phyloP scores from a whole-genome alignment of 1,140 invertebrate species.

The Procambarus clarkii region DNA sequence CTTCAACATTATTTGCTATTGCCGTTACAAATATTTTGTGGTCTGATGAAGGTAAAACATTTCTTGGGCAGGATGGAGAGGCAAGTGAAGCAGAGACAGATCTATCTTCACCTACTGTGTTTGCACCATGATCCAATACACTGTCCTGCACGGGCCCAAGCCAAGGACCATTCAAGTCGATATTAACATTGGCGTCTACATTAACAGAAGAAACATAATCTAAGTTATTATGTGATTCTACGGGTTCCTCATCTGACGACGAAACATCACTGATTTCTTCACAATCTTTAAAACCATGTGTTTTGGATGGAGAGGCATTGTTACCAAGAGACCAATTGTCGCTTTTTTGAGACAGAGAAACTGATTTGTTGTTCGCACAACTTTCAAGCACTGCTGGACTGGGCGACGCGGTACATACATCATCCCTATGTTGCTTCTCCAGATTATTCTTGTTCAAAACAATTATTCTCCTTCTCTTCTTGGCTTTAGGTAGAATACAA shows the following conservation, averaged over 20 bases:
- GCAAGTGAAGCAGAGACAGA: neutral
- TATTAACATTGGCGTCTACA: neutral
- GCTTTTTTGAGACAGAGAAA: neutral
- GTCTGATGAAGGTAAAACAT: neutral
- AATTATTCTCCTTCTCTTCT: neutral
- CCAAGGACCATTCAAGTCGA: neutral
- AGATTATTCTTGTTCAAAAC: neutral
- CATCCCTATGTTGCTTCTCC: neutral
- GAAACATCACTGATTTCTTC: neutral
- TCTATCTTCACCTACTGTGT: neutral
- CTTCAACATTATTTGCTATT: neutral
- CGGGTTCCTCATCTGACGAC: neutral
- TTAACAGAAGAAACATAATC: neutral
- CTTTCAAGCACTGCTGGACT: neutral
- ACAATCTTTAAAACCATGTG: neutral
- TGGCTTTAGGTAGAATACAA: neutral
- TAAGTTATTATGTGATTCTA: neutral
- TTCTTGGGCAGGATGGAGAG: neutral
- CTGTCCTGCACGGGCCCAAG: neutral
- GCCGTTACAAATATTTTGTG: neutral
- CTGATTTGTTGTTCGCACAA: neutral
- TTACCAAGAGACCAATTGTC: neutral
- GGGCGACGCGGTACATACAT: neutral
- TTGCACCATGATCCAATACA: neutral
- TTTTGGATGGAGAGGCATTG: neutral